Evolutionary conservation across 37 sponge, comb jelly and placozoan genomes (phyloP), one percentile per base, ranked within the genome.

Genomic region (Lycopodina hypogea): DNA sequence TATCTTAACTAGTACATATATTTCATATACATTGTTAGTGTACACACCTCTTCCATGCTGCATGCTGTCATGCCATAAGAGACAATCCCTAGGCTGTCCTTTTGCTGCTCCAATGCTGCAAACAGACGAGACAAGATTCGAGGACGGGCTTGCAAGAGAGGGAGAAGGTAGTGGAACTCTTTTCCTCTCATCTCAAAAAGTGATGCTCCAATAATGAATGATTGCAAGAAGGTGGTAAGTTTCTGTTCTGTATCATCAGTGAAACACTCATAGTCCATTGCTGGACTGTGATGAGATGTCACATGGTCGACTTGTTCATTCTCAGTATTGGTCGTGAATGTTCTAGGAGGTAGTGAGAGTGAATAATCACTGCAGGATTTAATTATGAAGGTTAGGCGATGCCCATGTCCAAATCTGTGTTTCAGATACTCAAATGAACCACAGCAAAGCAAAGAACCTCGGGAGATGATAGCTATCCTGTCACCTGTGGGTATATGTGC

Each of bases 381-480:
- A 45, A 24, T 81, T 34, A 84, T 84, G 12, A 96, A 72, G 29
- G 91, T 91, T 0, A 98, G 88, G 63, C 67, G 62, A 83, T 98
- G 95, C 12, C 94, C 91, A 0, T 79, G 81, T 2, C 92, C 90
- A 87, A 87, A 96, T 50, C 77, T 61, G 23, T 83, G 69, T 70
- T 83, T 90, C 45, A 96, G 84, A 71, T 78, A 96, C 57, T 90
- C 87, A 69, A 89, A 88, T 34, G 80, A 80, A 19, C 97, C 94
- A 78, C 85, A 87, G 74, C 94, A 93, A 38, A 90, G 74, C 40
- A 96, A 79, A 45, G 89, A 77, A 23, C 99, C 99, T 19, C 86
- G 81, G 28, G 93, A 90, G 19, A 97, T 90, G 87, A 97, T 94
- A 24, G 98, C 98, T 37, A 97, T 92, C 21, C 98, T 40, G 65